Percentiles rank a stretch among this genome's conserved stretches.
These are phyloP conservation scores for Corythoichthys haematopterus DNA, from an alignment of 2,113 vertebrate genomes.

Conservation along the genomic window DNA sequence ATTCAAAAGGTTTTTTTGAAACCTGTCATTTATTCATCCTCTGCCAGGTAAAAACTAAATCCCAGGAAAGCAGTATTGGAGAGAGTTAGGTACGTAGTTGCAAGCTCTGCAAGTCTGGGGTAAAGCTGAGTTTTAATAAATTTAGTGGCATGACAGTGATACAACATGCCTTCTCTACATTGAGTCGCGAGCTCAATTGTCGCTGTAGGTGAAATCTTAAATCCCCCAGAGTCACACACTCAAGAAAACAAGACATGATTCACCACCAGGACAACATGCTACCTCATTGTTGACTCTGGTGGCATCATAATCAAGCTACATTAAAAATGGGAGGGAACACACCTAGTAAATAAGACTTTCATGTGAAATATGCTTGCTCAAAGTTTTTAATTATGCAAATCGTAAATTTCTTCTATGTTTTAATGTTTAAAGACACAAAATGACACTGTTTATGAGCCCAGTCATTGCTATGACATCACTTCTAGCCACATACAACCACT, in stretches of 20 bases:
- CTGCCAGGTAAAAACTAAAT: conserved; percentile 13
- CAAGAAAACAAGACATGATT: conserved; percentile 8
- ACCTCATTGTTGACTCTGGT: conserved; percentile 7
- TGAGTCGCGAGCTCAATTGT: background rate
- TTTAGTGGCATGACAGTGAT: background rate
- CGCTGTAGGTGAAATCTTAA: conserved; percentile 45
- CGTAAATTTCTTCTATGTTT: too few relatives aligned
- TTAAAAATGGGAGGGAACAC: background rate
- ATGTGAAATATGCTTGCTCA: too few relatives aligned
- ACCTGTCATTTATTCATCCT: background rate
- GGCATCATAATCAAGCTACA: background rate
- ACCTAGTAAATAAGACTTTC: too few relatives aligned
- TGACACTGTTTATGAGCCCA: too few relatives aligned
- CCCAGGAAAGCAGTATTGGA: background rate
- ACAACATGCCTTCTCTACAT: background rate
- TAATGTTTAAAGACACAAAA: too few relatives aligned
- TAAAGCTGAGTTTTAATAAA: background rate
- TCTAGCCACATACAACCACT: too few relatives aligned
- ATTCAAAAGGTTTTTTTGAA: background rate
- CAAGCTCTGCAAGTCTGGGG: background rate
- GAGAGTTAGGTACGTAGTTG: background rate
- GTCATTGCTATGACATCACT: too few relatives aligned
- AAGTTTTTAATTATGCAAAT: too few relatives aligned
- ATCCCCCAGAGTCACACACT: conserved; percentile 33
- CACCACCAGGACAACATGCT: conserved; percentile 22